phyloP scores from a whole-genome alignment of 2,888 invertebrate species.

The Caenorhabditis doughertyi region DNA sequence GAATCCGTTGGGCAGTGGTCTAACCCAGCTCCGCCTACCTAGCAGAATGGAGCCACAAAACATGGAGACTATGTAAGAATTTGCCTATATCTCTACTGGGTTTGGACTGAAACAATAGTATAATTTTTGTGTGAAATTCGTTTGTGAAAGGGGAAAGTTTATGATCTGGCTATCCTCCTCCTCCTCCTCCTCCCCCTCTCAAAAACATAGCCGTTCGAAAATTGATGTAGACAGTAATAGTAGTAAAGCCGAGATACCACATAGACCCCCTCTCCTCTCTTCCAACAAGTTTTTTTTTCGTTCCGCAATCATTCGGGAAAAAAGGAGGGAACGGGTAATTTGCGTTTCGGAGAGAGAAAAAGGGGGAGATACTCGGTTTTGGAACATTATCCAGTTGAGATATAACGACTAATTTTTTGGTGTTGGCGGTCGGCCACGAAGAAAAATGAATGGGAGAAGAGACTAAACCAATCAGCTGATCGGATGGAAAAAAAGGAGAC shows the following conservation, averaged over 20 bases:
- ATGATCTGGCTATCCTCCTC: too few species aligned
- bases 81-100: too few species aligned
- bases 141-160: not conserved
- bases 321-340: constrained; percentile 53
- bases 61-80: too few species aligned
- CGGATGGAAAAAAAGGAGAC: not conserved
- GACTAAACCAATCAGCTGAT: constrained; percentile 54
- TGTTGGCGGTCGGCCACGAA: not conserved
- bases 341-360: constrained; percentile 47
- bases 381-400: constrained; percentile 57
- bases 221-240: constrained; percentile 27
- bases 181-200: too few species aligned
- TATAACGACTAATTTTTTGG: constrained; percentile 46
- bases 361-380: constrained; percentile 48
- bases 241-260: constrained; percentile 18
- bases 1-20: too few species aligned
- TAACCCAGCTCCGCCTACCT: too few species aligned
- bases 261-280: not conserved
- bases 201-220: constrained; percentile 38
- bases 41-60: too few species aligned
- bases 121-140: constrained; percentile 31
- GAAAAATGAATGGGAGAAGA: constrained; percentile 1
- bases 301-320: constrained; percentile 41
- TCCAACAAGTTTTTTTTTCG: constrained; percentile 34
- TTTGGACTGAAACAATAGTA: constrained; percentile 37